Percentiles rank a stretch among this genome's conserved stretches.
Conservation (phyloP, 2,113 vertebrate genomes). For the Butorides virescens region DNA sequence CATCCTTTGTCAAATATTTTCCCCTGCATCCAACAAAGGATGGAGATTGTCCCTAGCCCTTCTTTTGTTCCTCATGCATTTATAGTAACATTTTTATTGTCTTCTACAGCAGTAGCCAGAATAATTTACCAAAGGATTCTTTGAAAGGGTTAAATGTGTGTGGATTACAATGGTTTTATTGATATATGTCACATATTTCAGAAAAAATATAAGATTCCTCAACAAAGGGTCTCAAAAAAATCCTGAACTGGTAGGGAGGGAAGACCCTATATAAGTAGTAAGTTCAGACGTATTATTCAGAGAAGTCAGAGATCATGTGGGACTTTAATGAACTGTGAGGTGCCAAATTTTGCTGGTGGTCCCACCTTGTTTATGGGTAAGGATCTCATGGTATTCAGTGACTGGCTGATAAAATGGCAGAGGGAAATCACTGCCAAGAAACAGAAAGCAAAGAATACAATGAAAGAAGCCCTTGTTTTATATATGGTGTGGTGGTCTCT, state of each 20-base stretch:
- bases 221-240: background rate
- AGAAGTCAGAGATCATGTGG: background rate
- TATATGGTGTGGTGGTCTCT: background rate
- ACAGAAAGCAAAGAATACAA: background rate
- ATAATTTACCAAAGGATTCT: background rate
- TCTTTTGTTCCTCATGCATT: background rate
- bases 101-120: background rate
- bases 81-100: background rate
- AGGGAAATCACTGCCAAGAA: background rate
- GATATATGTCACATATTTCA: background rate
- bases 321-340: background rate
- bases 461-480: background rate
- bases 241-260: rapidly evolving
- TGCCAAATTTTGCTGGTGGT: background rate
- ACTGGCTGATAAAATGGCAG: background rate
- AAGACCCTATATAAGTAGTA: background rate
- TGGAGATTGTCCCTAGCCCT: background rate
- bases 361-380: background rate
- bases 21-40: background rate
- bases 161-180: background rate
- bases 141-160: background rate
- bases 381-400: background rate
- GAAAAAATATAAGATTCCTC: background rate
- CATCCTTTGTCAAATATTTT: background rate
- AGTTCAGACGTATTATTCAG: background rate